A percentile compares a stretch with the other conserved stretches of the same genome.
Conservation (phyloP, 2,888 invertebrate species). For the Caenorhabditis sulstoni region DNA sequence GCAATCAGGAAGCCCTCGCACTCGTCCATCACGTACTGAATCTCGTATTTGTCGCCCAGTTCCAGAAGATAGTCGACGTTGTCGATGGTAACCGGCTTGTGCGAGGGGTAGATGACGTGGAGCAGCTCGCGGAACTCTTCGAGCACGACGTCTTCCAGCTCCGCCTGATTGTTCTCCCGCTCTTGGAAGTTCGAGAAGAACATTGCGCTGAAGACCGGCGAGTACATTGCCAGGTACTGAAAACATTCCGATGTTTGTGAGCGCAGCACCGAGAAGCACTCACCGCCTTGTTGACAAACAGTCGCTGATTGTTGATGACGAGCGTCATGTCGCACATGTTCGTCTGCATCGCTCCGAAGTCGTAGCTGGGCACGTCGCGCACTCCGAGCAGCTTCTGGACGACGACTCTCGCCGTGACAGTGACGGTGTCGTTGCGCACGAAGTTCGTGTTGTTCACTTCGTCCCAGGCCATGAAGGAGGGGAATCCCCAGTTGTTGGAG, state of each 20-base stretch:
- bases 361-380: constrained; percentile 70
- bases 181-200: constrained; percentile 77
- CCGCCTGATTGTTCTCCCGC: constrained; percentile 73
- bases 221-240: constrained; percentile 79
- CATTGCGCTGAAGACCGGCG: constrained; percentile 78
- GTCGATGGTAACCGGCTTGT: constrained; percentile 80
- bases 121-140: constrained; percentile 81
- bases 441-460: constrained; percentile 63
- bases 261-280: constrained; percentile 8
- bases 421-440: constrained; percentile 72
- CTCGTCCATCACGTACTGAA: constrained; percentile 81
- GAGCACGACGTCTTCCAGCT: constrained; percentile 70
- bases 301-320: constrained; percentile 74
- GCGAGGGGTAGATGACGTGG: constrained; percentile 82
- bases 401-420: constrained; percentile 76
- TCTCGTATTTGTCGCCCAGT: constrained; percentile 82
- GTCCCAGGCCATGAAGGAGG: constrained; percentile 78
- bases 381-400: constrained; percentile 77
- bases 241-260: constrained; percentile 14
- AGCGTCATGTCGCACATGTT: constrained; percentile 72
- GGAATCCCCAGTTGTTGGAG: constrained; percentile 80
- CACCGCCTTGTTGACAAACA: constrained; percentile 77
- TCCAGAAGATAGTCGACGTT: constrained; percentile 81
- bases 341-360: constrained; percentile 69
- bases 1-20: constrained; percentile 81